Evolutionary conservation across 1,140 invertebrate genomes (phyloP).

Genomic region (Eubasilissa regina): DNA sequence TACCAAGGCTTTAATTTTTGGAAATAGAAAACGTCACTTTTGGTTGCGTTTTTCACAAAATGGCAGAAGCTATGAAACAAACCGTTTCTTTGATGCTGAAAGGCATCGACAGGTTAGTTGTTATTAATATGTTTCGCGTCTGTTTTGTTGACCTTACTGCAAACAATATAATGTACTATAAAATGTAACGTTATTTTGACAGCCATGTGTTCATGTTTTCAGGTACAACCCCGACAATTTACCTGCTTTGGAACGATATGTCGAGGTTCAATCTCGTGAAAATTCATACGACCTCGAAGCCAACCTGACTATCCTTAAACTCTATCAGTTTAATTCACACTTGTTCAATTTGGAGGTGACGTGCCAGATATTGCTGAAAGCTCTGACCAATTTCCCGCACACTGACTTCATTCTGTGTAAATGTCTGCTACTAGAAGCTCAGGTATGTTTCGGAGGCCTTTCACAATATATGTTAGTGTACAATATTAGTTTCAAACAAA

Average conservation of each 20-base stretch:
- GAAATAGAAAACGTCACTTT: conserved; percentile 11
- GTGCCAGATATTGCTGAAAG: conserved; percentile 90
- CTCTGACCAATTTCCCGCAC: conserved; percentile 95
- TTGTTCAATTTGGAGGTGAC: conserved; percentile 88
- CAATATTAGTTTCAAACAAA: neutral
- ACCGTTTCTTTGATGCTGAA: conserved; percentile 82
- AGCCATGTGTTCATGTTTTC: conserved; percentile 46
- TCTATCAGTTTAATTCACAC: conserved; percentile 96
- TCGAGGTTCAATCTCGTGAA: conserved; percentile 92
- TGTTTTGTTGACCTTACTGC: too few relatives aligned
- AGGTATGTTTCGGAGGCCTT: conserved; percentile 74
- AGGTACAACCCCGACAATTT: conserved; percentile 66
- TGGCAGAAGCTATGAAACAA: conserved; percentile 84
- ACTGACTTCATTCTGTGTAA: conserved; percentile 98
- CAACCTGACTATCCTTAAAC: conserved; percentile 91
- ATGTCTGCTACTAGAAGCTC: conserved; percentile 89
- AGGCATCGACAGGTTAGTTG: conserved; percentile 83
- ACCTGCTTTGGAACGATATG: conserved; percentile 90
- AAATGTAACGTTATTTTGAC: neutral
- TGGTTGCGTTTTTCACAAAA: conserved; percentile 61
- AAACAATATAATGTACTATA: conserved; percentile 5
- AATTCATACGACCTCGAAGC: conserved; percentile 97
- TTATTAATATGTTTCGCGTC: neutral
- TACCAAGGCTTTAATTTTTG: neutral
- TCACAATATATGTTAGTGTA: neutral